Evolutionary conservation across 2,888 invertebrate genomes (phyloP), one percentile per base, ranked within the genome.

Genomic region (Heliothis peltigera): DNA sequence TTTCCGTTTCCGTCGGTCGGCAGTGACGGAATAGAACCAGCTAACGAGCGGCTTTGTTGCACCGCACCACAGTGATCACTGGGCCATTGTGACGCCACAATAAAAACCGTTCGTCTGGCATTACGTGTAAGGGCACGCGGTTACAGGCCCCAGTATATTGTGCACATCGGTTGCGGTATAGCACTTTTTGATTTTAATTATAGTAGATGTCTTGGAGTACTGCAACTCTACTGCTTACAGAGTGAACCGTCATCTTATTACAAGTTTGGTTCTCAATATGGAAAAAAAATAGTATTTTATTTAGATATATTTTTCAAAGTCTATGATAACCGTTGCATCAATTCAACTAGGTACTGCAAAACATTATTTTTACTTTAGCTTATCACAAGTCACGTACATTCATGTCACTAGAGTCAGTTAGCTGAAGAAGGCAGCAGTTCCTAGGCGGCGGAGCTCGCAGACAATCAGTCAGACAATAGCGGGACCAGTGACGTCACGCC

Each of bases 21-120:
- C 53, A 35, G 66, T 74, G 68, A 71, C 62, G 79, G 78, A 75
- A 78, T 64, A 64, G 56, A 76, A 76, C 55, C 64, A 48, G 64
- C 80, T 84, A 84, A 84, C 83, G 84, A 84, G 77, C 72, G 44
- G 73, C 82, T 83, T 84, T 84, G 84, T 84, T 75, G 73, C 70
- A 64, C 49, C 58, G 69, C 48, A 64, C 52, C 54, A 35, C 35
- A 42, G 21, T 60, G 67, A 48, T 61, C 70, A 74, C 57, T 76
- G 79, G 65, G 63, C 62, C 74, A 70, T 68, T 76, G 79, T 69
- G 60, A 32, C 46, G 55, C 7, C 39, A 51, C 59, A 60, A 60
- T 49, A 65, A 46, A 56, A 62, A 53, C 22, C 22, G 25, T 52
- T 47, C 21, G 49, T 46, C 51, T 39, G 32, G 28, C 52, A 51